A percentile compares a stretch with the other conserved stretches of the same genome.
Conservation (phyloP, 2,888 invertebrate genomes). For the Tupiocoris notatus region DNA sequence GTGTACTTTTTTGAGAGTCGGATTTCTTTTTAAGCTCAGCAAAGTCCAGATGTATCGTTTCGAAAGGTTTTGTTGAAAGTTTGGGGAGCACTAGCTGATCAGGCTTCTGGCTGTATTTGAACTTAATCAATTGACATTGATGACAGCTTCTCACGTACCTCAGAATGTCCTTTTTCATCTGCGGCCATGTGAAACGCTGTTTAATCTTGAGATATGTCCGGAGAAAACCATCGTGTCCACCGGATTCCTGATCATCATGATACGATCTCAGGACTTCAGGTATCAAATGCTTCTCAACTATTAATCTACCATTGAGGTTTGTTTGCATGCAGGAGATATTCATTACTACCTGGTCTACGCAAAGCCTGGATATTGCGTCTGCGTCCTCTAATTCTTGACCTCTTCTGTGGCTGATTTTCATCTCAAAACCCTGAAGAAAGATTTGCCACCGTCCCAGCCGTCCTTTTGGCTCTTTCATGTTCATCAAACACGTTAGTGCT, state of each 20-base stretch:
- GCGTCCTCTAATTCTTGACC: conserved; percentile 10
- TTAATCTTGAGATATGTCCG: too few species aligned
- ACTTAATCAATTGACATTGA: conserved; percentile 7
- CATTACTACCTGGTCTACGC: background rate
- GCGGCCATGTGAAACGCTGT: conserved; percentile 8
- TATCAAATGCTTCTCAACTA: background rate
- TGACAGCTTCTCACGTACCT: too few species aligned
- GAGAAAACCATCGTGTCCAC: too few species aligned
- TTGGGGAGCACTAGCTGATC: background rate
- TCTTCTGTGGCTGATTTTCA: conserved; percentile 3
- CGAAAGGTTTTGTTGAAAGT: background rate
- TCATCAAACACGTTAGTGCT: conserved; percentile 10
- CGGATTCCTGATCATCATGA: background rate
- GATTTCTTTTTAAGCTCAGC: too few species aligned
- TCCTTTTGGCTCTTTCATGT: conserved; percentile 12
- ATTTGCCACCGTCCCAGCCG: conserved; percentile 5
- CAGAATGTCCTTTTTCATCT: conserved; percentile 9
- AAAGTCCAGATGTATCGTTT: conserved; percentile 4
- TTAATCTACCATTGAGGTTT: background rate
- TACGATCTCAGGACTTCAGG: background rate
- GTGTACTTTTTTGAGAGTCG: background rate
- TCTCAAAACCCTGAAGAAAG: conserved; percentile 1
- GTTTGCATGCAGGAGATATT: background rate
- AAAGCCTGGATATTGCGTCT: background rate
- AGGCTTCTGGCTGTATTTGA: conserved; percentile 5